These are phyloP conservation scores for Cavia porcellus DNA, from an alignment of 2,113 vertebrate species.

Conservation along the genomic window DNA sequence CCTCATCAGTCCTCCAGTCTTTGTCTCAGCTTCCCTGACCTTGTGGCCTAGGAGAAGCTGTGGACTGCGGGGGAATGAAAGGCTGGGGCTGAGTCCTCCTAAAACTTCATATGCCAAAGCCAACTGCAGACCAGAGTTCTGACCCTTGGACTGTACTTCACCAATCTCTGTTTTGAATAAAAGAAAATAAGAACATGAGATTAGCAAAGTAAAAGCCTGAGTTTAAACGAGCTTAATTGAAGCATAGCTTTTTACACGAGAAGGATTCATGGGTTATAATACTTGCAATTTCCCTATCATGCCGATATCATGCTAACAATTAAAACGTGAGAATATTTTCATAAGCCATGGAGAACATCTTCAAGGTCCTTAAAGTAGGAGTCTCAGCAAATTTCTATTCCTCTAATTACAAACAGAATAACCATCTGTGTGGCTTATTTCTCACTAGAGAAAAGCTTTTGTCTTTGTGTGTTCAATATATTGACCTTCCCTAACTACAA, in stretches of 20 bases:
- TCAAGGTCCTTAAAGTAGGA: not conserved
- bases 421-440: not conserved
- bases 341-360: not conserved
- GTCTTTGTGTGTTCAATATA: not conserved
- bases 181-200: not conserved
- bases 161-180: not conserved
- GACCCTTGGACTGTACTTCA: not conserved
- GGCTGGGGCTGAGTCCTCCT: not conserved
- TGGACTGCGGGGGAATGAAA: not conserved
- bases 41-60: not conserved
- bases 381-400: not conserved
- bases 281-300: not conserved
- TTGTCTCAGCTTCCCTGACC: not conserved
- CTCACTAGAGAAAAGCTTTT: constrained; percentile 25
- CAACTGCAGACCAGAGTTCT: not conserved
- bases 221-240: not conserved
- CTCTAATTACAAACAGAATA: not conserved
- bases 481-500: not conserved
- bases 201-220: not conserved
- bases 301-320: not conserved
- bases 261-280: not conserved
- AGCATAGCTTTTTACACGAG: not conserved
- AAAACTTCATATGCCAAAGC: not conserved
- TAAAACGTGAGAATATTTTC: constrained; percentile 28
- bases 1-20: not conserved